Percentiles rank a stretch among this genome's conserved stretches.
Conservation (phyloP, 2,888 invertebrate species). For the Mayetiola destructor region DNA sequence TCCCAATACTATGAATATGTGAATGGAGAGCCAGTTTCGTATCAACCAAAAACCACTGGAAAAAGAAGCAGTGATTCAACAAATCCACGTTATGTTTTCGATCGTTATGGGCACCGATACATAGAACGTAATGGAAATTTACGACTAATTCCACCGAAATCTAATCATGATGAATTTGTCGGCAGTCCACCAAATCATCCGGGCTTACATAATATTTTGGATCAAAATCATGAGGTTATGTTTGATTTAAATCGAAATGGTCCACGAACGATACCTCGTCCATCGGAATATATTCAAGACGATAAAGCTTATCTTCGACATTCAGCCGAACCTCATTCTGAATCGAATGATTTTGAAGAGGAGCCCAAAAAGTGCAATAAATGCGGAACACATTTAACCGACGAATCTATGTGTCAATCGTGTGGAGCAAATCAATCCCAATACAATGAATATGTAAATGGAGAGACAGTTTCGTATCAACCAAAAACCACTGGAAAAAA, state of each 20-base stretch:
- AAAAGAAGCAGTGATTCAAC: not conserved
- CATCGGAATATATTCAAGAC: not conserved
- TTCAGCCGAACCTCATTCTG: not conserved
- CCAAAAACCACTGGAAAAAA: not conserved
- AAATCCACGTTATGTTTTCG: slow-evolving; percentile 19
- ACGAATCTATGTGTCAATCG: not conserved
- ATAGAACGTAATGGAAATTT: slow-evolving; percentile 25
- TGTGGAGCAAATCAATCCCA: slow-evolving; percentile 3
- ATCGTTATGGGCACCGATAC: slow-evolving; percentile 26
- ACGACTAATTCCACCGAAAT: not conserved
- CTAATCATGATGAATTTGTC: not conserved
- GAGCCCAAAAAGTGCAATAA: not conserved
- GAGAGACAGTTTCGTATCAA: not conserved
- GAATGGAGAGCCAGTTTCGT: not conserved
- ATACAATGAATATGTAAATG: not conserved
- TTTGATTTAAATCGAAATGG: not conserved
- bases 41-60: not conserved
- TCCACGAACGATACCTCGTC: not conserved
- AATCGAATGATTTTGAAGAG: not conserved
- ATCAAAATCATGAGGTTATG: not conserved
- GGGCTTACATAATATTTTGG: not conserved
- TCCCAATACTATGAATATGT: slow-evolving; percentile 2
- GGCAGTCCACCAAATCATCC: not conserved
- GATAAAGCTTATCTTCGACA: too few relatives aligned
- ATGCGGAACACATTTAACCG: not conserved